Percentiles rank a stretch among this genome's conserved stretches.
Evolutionary conservation across 2,797 vertebrate genomes (phyloP).

Genomic region (Myotis planiceps): DNA sequence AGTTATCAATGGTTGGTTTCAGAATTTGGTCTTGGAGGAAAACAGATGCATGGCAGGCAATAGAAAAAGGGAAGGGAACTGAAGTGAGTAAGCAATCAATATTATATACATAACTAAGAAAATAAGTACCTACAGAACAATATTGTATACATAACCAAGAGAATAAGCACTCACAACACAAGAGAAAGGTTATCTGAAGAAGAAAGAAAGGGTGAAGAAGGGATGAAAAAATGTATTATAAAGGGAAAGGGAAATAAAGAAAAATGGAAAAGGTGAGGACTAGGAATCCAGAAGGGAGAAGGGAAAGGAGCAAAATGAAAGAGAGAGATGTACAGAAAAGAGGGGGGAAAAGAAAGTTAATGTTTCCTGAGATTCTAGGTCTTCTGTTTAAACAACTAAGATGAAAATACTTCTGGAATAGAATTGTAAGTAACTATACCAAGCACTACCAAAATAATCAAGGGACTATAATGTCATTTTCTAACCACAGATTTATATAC

Average conservation of each 20-base stretch:
- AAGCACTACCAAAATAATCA: not conserved
- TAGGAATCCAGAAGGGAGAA: not conserved
- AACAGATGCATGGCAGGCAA: not conserved
- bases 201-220: not conserved
- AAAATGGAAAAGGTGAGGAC: not conserved
- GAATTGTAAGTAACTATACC: not conserved
- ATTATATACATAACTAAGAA: not conserved
- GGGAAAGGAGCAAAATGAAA: not conserved
- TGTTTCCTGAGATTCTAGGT: not conserved
- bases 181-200: not conserved
- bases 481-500: not conserved
- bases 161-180: not conserved
- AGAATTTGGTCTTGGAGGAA: not conserved
- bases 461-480: not conserved
- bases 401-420: not conserved
- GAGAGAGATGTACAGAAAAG: not conserved
- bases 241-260: not conserved
- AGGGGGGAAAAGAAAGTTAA: not conserved
- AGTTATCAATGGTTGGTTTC: not conserved
- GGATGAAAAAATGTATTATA: not conserved
- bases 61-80: not conserved
- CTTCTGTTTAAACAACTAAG: not conserved
- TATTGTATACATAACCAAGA: not conserved
- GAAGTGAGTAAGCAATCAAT: not conserved
- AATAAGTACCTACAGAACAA: not conserved